Conservation (phyloP, 2,113 vertebrate genomes). For the Lamprotornis superbus region DNA sequence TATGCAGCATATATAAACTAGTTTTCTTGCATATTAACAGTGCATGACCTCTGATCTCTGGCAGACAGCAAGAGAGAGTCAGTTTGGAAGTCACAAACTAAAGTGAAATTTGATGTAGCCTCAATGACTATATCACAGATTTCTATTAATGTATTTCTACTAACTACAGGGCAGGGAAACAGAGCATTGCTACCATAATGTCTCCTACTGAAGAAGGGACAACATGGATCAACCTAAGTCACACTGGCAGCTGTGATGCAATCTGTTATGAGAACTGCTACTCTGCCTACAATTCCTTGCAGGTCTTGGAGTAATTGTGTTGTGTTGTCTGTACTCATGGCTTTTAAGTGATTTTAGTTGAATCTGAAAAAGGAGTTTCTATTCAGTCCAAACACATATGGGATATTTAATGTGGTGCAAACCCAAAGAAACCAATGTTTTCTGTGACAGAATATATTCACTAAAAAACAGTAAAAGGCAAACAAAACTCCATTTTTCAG, state of each 20-base stretch:
- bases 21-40: not conserved
- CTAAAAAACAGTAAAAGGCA: not conserved
- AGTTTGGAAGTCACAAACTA: not conserved
- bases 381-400: not conserved
- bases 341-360: not conserved
- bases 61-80: not conserved
- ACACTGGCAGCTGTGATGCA: not conserved
- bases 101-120: not conserved
- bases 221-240: not conserved
- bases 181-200: not conserved
- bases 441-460: not conserved
- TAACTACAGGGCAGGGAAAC: not conserved
- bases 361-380: not conserved
- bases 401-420: not conserved
- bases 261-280: not conserved
- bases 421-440: not conserved
- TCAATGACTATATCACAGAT: not conserved
- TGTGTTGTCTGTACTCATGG: not conserved
- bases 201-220: not conserved
- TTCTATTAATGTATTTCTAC: not conserved
- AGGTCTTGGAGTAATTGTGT: not conserved
- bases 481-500: not conserved
- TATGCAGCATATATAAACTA: not conserved
- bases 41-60: not conserved
- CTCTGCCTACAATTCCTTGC: not conserved